These are phyloP conservation scores for Sander vitreus DNA, from an alignment of 2,113 vertebrate genomes.

Conservation along the genomic window DNA sequence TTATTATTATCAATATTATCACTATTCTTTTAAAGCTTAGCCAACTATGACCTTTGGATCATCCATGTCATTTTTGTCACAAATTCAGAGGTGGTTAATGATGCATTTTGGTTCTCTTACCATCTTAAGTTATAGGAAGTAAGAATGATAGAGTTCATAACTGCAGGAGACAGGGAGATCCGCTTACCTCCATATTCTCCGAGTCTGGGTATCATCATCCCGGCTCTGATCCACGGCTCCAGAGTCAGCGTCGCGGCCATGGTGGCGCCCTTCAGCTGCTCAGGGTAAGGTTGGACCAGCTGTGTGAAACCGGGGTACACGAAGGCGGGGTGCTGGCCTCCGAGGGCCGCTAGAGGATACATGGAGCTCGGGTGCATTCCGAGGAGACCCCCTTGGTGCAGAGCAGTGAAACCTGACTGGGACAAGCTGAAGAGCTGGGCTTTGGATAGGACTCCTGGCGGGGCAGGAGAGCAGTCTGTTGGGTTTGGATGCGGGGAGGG, in stretches of 20 bases:
- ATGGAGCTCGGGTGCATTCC: constrained; percentile 79
- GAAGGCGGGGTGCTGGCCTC: constrained; percentile 80
- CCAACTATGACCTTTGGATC: not conserved
- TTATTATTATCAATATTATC: not conserved
- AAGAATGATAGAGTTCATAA: not conserved
- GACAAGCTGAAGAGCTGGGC: constrained; percentile 73
- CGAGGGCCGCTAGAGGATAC: constrained; percentile 81
- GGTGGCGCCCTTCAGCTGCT: constrained; percentile 84
- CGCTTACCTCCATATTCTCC: constrained; percentile 81
- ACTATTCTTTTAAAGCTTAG: not conserved
- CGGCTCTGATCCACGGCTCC: constrained; percentile 87
- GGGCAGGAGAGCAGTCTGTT: constrained; percentile 40
- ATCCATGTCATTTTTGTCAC: not conserved
- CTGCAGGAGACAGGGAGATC: not conserved
- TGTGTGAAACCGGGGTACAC: constrained; percentile 80
- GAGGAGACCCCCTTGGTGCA: constrained; percentile 74
- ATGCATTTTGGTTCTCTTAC: not conserved
- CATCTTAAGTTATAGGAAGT: not conserved
- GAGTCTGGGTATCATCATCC: constrained; percentile 82
- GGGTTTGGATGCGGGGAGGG: constrained; percentile 71
- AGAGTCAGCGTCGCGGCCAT: constrained; percentile 75
- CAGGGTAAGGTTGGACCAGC: constrained; percentile 80
- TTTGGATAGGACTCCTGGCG: constrained; percentile 70
- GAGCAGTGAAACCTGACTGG: constrained; percentile 71
- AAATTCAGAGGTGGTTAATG: not conserved